Base-by-base conservation (phyloP, 2,113 vertebrate species). In the Ciconia boyciana region DNA sequence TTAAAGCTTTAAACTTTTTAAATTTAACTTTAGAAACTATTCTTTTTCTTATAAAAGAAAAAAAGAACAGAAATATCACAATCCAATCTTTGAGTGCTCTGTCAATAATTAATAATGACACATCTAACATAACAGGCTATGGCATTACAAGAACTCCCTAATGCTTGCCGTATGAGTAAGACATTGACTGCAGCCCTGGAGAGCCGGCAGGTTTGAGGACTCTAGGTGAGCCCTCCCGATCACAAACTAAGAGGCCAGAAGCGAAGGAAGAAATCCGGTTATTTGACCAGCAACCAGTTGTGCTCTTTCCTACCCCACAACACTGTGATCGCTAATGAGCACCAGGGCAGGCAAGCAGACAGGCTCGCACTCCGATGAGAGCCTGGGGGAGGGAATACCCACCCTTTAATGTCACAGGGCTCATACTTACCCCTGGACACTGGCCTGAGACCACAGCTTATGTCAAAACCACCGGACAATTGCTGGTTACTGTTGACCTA, bases 31-130 rank as follows among this genome's bases (percentile, higher is more conserved):
- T 16, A 49, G 55, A 89, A 95, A 46, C 13, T 11, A 17, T 43
- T 89, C 6, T n/a, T 76, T 83, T 72, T 79, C 25, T 52, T 48
- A n/a, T 24, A 39, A 70, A 81, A 89, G 86, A 75, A 89, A 46
- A 32, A 61, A 87, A 65, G 64, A 75, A 64, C 41, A 92, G 74
- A 87, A 84, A 43, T 25, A 41, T n/a, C 65, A 82, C 26, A 31
- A 39, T 26, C 57, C 22, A 41, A 14, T 17, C 9, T 21, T 51
- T 32, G 70, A 94, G 77, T 39, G 43, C 61, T 89, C 57, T 75
- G 44, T 79, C 89, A 91, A 87, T 94, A 87, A 92, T 91, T 92
- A 87, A 76, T 87, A 68, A 76, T 61, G 89, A 79, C 77, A 89
- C 60, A 84, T 51, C 65, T 43, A 78, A 66, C 1, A 0, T 19